Evolutionary conservation across 1,140 invertebrate genomes (phyloP).

Genomic region (Neodiprion lecontei): DNA sequence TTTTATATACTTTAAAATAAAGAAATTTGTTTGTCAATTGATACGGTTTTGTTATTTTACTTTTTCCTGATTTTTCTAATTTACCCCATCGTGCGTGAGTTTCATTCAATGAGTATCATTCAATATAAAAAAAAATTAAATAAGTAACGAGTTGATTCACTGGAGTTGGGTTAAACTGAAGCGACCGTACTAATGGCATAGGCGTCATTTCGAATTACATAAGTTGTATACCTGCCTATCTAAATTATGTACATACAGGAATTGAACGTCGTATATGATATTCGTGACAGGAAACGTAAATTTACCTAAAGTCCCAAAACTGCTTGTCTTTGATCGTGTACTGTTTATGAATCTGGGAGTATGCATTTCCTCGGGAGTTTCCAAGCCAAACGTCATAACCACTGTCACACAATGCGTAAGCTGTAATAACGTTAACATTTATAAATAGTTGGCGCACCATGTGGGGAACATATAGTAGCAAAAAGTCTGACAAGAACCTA

Average conservation of each 20-base stretch:
- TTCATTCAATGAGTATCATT: too few relatives aligned
- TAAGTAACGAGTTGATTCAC: too few relatives aligned
- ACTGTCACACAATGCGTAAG: constrained; percentile 66
- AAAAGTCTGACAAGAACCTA: constrained; percentile 18
- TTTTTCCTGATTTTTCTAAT: too few relatives aligned
- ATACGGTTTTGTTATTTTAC: too few relatives aligned
- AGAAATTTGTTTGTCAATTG: too few relatives aligned
- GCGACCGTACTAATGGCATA: too few relatives aligned
- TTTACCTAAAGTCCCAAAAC: constrained; percentile 67
- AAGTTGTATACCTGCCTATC: background rate
- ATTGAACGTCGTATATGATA: constrained; percentile 9
- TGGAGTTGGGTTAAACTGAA: too few relatives aligned
- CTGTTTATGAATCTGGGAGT: constrained; percentile 68
- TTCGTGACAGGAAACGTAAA: constrained; percentile 20
- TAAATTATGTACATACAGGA: constrained; percentile 3
- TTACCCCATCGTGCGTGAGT: too few relatives aligned
- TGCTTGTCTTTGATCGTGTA: constrained; percentile 64
- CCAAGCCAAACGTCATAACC: constrained; percentile 80
- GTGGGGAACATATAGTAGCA: constrained; percentile 60
- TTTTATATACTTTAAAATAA: too few relatives aligned
- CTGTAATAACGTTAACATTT: constrained; percentile 53
- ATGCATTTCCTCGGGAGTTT: constrained; percentile 77
- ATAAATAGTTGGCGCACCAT: constrained; percentile 63
- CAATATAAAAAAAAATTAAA: too few relatives aligned
- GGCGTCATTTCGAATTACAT: too few relatives aligned